Evolutionary conservation across 2,888 invertebrate genomes (phyloP).

Genomic region (Aphidius colemani): DNA sequence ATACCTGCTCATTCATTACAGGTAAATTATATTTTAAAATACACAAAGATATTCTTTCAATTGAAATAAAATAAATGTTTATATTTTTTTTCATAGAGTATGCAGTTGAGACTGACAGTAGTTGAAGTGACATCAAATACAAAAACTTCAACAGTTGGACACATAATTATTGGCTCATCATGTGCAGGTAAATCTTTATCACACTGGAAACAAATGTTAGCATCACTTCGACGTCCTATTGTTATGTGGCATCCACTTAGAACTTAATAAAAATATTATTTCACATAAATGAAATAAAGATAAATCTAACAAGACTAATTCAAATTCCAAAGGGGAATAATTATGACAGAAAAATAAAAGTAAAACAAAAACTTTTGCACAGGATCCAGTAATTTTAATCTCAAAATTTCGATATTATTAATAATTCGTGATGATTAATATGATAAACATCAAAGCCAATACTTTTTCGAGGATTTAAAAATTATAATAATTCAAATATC

Average conservation of each 20-base stretch:
- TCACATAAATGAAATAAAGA: not conserved
- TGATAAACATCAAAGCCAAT: too few relatives aligned
- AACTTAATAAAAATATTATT: constrained; percentile 43
- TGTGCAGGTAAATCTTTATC: constrained; percentile 74
- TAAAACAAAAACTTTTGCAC: too few relatives aligned
- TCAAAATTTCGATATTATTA: too few relatives aligned
- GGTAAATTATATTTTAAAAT: constrained; percentile 55
- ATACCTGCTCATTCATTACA: constrained; percentile 74
- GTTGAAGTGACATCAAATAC: constrained; percentile 62
- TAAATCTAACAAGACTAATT: not conserved
- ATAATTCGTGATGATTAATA: too few relatives aligned
- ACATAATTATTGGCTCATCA: constrained; percentile 77
- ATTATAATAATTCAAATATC: too few relatives aligned
- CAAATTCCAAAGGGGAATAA: too few relatives aligned
- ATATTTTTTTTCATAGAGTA: constrained; percentile 63
- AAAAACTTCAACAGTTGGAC: constrained; percentile 73
- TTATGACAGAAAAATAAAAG: too few relatives aligned
- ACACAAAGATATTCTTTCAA: not conserved
- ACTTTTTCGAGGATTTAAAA: too few relatives aligned
- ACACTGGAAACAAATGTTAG: constrained; percentile 86
- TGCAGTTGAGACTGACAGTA: constrained; percentile 76
- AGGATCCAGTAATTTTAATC: too few relatives aligned
- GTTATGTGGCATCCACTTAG: constrained; percentile 85
- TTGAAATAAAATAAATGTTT: not conserved
- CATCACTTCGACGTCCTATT: constrained; percentile 77